Evolutionary conservation across 2,888 invertebrate species (phyloP), one percentile per base, ranked within the genome.

Genomic region (Sesia bembeciformis): DNA sequence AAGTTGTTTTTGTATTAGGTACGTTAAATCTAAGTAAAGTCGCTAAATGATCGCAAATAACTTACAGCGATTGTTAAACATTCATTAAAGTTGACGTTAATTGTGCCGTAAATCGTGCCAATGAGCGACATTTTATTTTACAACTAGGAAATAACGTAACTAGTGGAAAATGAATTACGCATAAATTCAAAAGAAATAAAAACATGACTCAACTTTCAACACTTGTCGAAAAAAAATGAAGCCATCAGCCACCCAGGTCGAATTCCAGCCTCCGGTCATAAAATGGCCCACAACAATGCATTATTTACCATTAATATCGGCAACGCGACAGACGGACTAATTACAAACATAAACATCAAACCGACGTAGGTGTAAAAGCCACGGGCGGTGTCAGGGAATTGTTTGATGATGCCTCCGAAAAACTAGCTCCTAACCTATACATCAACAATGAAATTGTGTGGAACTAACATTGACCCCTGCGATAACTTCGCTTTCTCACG

Each of bases 251-350:
- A 87, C 88, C 88, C 87, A 87, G 84, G 87, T 74, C 72, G 86
- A 81, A 81, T 76, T 67, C 76, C 76, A 71, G 70, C 68, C 76
- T 69, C 62, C 70, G 74, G 78, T 75, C 83, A 81, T 87, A 85
- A 87, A 87, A 87, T 81, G 80, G 78, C 76, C 82, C 80, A 80
- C 86, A 83, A 80, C 85, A 83, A 85, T 83, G 79, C 84, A 85
- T 87, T 87, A 89, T 88, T 84, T 87, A 88, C 85, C 82, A 88
- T 87, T 83, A 86, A 79, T 83, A 85, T 85, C 84, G 81, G 79
- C 82, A 78, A 76, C 68, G 81, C 78, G 86, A 86, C 87, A 86
- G 76, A 74, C 76, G 67, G 65, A 76, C 82, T 88, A 89, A 88
- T 86, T 81, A 81, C 78, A 79, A 85, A 82, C 71, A 68, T 79